Percentiles rank a stretch among this genome's conserved stretches.
These are phyloP conservation scores for Hippopotamus amphibius DNA, from an alignment of 2,113 vertebrate species.

Conservation along the genomic window DNA sequence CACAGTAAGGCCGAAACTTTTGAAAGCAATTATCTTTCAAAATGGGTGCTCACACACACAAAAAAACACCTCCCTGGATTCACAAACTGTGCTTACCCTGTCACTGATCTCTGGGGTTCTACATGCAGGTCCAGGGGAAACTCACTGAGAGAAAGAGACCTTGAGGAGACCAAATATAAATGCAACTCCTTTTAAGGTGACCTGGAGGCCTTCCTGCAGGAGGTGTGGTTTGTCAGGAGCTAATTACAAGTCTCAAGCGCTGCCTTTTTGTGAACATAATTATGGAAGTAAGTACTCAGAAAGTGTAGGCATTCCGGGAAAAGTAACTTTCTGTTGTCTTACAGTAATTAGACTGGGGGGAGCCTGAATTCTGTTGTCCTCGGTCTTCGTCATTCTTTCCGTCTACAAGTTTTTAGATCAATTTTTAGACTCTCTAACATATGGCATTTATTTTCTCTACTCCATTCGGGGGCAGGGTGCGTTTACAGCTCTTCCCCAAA, in stretches of 20 bases:
- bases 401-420: background rate
- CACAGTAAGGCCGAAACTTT: background rate
- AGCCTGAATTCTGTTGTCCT: background rate
- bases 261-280: background rate
- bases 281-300: background rate
- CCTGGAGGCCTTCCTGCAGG: constrained; percentile 4
- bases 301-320: background rate
- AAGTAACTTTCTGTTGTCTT: background rate
- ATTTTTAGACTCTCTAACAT: background rate
- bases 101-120: background rate
- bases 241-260: background rate
- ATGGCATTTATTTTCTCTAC: background rate
- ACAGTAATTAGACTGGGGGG: no score
- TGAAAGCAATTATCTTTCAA: background rate
- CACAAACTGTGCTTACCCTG: background rate
- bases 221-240: background rate
- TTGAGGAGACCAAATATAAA: background rate
- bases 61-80: background rate
- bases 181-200: background rate
- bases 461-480: background rate
- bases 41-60: background rate
- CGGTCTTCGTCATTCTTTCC: background rate
- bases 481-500: background rate
- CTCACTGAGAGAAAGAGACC: background rate
- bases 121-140: background rate